Evolutionary conservation across 2,888 invertebrate species (phyloP).

Genomic region (Cephus pulcher): DNA sequence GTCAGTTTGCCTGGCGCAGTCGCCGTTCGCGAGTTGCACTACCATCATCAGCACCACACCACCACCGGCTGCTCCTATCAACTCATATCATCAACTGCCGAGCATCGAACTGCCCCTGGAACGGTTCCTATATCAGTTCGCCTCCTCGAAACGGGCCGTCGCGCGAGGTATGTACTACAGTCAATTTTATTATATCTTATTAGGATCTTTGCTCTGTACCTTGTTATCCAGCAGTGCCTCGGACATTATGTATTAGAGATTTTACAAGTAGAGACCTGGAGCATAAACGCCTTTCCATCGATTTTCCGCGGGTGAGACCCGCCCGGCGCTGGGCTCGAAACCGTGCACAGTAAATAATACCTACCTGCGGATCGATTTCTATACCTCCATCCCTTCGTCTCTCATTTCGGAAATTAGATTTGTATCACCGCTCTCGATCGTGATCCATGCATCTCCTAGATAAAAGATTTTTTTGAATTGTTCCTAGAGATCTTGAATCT

Average conservation of each 20-base stretch:
- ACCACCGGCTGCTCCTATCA: neutral
- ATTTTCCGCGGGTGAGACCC: constrained; percentile 40
- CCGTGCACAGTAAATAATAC: neutral
- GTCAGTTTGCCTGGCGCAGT: constrained; percentile 37
- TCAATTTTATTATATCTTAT: constrained; percentile 2
- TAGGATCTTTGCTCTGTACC: neutral
- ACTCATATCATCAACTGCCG: constrained; percentile 13
- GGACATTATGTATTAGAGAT: neutral
- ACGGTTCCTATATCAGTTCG: constrained; percentile 22
- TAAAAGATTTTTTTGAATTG: neutral
- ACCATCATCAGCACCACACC: constrained; percentile 32
- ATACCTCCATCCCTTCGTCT: neutral
- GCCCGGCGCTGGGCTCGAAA: constrained; percentile 21
- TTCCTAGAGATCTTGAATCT: neutral
- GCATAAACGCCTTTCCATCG: constrained; percentile 39
- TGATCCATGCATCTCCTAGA: neutral
- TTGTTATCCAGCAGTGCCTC: neutral
- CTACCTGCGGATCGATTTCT: neutral
- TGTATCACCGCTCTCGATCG: neutral
- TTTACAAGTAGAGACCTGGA: neutral
- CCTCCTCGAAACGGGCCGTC: constrained; percentile 19
- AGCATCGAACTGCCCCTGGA: constrained; percentile 35
- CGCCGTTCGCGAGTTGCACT: constrained; percentile 44
- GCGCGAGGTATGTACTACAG: constrained; percentile 18
- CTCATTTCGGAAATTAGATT: neutral